Percentiles rank a stretch among this genome's conserved stretches.
phyloP scores from a whole-genome alignment of 2,113 vertebrate species.

The Sigmodon hispidus region DNA sequence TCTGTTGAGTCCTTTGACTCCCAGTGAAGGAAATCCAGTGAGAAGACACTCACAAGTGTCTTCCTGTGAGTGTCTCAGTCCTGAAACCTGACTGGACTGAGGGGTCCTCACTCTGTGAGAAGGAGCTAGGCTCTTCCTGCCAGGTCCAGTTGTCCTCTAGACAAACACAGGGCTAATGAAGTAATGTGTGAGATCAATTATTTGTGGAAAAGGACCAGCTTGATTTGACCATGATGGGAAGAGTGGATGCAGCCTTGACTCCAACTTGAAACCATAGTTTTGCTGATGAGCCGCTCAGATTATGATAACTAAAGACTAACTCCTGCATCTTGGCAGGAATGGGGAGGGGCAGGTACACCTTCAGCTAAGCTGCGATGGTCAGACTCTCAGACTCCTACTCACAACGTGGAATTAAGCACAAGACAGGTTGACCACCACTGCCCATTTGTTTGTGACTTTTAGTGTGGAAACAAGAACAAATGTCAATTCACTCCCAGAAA shows the following conservation, averaged over 20 bases:
- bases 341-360: not conserved
- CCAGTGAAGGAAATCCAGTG: not conserved
- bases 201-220: not conserved
- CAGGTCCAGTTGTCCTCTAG: not conserved
- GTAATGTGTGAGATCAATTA: not conserved
- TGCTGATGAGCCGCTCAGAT: not conserved
- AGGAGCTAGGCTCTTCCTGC: conserved; percentile 3
- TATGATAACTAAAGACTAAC: not conserved
- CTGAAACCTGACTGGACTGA: not conserved
- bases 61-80: no score
- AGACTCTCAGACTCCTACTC: not conserved
- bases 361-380: not conserved
- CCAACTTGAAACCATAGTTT: conserved; percentile 8
- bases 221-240: not conserved
- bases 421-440: not conserved
- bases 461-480: not conserved
- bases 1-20: not conserved
- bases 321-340: not conserved
- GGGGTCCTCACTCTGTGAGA: not conserved
- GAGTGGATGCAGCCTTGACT: not conserved
- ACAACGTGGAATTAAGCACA: not conserved
- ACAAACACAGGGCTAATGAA: not conserved
- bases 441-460: not conserved
- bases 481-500: not conserved
- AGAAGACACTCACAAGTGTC: not conserved